Conservation (phyloP, 2,888 invertebrate species). For the Urechis unicinctus region DNA sequence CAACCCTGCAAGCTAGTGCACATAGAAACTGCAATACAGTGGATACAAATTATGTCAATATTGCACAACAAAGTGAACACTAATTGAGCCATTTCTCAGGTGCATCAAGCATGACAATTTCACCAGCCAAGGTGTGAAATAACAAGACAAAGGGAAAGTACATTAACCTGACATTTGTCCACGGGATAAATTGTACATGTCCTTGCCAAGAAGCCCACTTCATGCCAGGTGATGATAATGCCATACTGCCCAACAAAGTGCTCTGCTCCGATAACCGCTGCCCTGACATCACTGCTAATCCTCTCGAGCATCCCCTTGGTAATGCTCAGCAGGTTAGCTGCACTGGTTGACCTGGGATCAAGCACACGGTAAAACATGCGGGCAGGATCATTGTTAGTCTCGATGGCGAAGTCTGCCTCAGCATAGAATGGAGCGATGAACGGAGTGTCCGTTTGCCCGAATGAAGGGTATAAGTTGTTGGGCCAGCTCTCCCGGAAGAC, state of each 20-base stretch:
- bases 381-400: background rate
- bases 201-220: background rate
- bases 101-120: no score
- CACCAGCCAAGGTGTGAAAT: no score
- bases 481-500: slow-evolving; percentile 2
- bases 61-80: no score
- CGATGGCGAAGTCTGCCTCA: slow-evolving; percentile 7
- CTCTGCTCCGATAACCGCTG: background rate
- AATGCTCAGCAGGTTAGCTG: background rate
- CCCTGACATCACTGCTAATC: background rate
- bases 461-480: slow-evolving; percentile 5
- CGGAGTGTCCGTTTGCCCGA: slow-evolving; percentile 19
- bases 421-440: slow-evolving; percentile 29
- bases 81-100: no score
- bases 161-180: background rate
- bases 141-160: no score
- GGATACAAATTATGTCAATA: no score
- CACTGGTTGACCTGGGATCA: background rate
- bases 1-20: no score
- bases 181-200: background rate
- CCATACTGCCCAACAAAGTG: slow-evolving; percentile 1
- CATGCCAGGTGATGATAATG: slow-evolving; percentile 4
- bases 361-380: slow-evolving; percentile 1
- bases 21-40: no score
- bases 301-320: slow-evolving; percentile 1